A percentile compares a stretch with the other conserved stretches of the same genome.
Evolutionary conservation across 2,888 invertebrate species (phyloP).

Genomic region (Drosophila melanosoma): DNA sequence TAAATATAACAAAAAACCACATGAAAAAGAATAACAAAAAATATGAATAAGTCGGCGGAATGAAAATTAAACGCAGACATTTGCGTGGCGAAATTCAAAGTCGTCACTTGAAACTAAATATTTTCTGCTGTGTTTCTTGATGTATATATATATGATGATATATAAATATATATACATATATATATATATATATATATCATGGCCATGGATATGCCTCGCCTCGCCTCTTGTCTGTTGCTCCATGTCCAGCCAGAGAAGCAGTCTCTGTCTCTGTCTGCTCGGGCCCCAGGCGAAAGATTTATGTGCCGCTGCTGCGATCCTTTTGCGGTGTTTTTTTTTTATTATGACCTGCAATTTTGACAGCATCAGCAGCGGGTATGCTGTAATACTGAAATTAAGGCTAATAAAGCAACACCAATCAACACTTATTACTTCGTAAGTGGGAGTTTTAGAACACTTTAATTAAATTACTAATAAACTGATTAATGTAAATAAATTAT

Average conservation of each 20-base stretch:
- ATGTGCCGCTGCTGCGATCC: conserved; percentile 63
- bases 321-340: conserved; percentile 67
- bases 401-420: not conserved
- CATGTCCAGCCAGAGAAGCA: conserved; percentile 20
- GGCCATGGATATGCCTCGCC: conserved; percentile 68
- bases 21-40: conserved; percentile 5
- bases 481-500: not conserved
- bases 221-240: conserved; percentile 52
- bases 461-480: not conserved
- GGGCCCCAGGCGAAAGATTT: conserved; percentile 61
- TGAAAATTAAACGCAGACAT: conserved; percentile 60
- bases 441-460: not conserved
- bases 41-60: conserved; percentile 36
- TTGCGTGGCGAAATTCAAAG: conserved; percentile 75
- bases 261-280: conserved; percentile 27
- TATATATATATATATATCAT: conserved; percentile 27
- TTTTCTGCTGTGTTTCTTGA: conserved; percentile 23
- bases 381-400: not conserved
- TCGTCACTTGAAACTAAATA: conserved; percentile 38
- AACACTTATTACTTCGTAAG: not conserved
- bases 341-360: conserved; percentile 48
- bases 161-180: conserved; percentile 22
- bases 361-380: not conserved
- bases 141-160: conserved; percentile 4
- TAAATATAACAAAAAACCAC: conserved; percentile 23